Evolutionary conservation across 23 tunicate species (phyloP).

Genomic region (Trididemnum clinides): DNA sequence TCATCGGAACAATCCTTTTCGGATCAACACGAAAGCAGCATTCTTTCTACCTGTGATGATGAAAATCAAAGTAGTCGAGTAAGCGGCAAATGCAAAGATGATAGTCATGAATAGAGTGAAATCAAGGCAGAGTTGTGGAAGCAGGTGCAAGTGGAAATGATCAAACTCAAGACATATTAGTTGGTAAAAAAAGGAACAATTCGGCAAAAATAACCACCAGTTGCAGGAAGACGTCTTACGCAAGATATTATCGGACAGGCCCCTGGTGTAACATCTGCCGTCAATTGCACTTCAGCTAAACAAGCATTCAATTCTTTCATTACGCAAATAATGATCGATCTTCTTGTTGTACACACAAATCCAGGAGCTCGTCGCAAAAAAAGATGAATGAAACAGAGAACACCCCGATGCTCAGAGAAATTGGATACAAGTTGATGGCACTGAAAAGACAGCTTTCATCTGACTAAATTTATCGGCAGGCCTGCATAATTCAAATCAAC

Average conservation of each 20-base stretch:
- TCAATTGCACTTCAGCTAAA: slow-evolving; percentile 13
- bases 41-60: neutral
- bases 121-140: too few relatives aligned
- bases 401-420: neutral
- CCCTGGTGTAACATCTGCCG: slow-evolving; percentile 12
- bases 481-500: neutral
- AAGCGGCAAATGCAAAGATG: neutral
- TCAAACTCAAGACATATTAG: neutral
- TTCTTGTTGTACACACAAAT: neutral
- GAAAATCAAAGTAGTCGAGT: neutral
- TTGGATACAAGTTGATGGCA: neutral
- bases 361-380: slow-evolving; percentile 20
- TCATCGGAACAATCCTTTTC: neutral
- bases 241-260: neutral
- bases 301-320: neutral
- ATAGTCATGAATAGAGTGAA: too few relatives aligned
- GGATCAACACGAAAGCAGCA: neutral
- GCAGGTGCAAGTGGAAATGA: too few relatives aligned
- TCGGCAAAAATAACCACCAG: slow-evolving; percentile 1
- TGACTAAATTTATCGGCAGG: slow-evolving; percentile 13
- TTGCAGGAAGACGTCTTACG: neutral
- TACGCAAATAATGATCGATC: slow-evolving; percentile 4
- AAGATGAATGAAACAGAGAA: neutral
- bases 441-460: neutral
- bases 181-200: neutral